Base-by-base conservation (phyloP, 2,113 vertebrate genomes). In the Amphiprion ocellaris region DNA sequence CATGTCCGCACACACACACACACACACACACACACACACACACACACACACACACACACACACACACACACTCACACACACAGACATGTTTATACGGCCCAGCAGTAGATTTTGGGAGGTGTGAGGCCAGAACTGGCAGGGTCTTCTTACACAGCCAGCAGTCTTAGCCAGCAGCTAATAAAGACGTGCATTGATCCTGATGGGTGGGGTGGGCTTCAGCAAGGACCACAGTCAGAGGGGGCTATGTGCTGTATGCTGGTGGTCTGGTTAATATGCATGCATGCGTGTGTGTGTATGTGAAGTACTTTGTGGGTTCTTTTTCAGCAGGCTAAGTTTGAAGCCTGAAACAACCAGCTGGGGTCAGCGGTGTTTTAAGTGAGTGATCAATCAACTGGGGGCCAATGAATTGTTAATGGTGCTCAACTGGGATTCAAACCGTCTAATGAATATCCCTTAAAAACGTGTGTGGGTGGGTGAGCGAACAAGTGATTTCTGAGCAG, bases 161-260 rank as follows among this genome's bases (percentile, higher is more conserved):
- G 79, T 73, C 77, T 60, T 69, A 73, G 87, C 90, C 90, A 92
- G 68, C 74, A 80, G 83, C 74, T 88, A 87, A 92, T 91, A 92
- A 93, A 94, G 89, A 80, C 87, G 56, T 76, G 81, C 85, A 91
- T 92, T 94, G 90, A 94, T 91, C 89, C 89, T 72, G 56, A 91
- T 91, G 88, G 88, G 87, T 90, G 89, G 88, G 84, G 89, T 86
- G 68, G 85, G 74, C 53, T 83, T 84, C 77, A 70, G 59, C 30
- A 2, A 70, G 82, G 82, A 87, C 91, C 87, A 83, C 87, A 89
- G 87, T 88, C 87, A 82, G 79, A 88, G 85, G 30, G 75, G 88
- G 52, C 73, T 77, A 28, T 66, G 67, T 56, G 49, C 79, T 83
- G 67, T 58, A 76, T 47, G 77, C 85, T 87, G 91, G 90, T 91